These are phyloP conservation scores for Macrostomum lignano DNA, from an alignment of 1,140 invertebrate genomes.

Conservation along the genomic window DNA sequence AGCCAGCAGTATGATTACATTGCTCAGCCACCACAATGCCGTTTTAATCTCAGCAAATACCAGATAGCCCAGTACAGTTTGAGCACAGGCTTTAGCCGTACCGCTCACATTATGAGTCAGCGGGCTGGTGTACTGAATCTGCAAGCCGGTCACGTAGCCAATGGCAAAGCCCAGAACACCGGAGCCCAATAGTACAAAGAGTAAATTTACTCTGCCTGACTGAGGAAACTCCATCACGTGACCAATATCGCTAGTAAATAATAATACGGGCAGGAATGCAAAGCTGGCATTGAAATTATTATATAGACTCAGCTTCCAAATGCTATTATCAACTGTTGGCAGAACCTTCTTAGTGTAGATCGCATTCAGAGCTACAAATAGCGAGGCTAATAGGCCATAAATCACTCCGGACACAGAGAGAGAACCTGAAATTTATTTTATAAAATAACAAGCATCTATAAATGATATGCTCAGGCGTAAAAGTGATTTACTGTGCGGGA, in stretches of 20 bases:
- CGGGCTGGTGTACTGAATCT: slow-evolving; percentile 89
- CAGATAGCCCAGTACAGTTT: slow-evolving; percentile 74
- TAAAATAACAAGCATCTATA: no score
- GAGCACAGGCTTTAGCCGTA: slow-evolving; percentile 86
- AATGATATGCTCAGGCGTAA: background rate
- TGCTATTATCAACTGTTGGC: slow-evolving; percentile 47
- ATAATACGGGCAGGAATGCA: slow-evolving; percentile 61
- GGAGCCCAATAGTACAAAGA: slow-evolving; percentile 45
- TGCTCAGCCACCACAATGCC: slow-evolving; percentile 70
- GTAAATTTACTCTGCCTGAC: slow-evolving; percentile 12
- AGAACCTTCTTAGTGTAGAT: slow-evolving; percentile 71
- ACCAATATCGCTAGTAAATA: slow-evolving; percentile 48
- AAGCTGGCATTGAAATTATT: slow-evolving; percentile 77
- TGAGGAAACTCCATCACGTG: slow-evolving; percentile 39
- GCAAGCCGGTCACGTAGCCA: slow-evolving; percentile 71
- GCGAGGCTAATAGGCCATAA: slow-evolving; percentile 64
- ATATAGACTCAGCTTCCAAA: slow-evolving; percentile 51
- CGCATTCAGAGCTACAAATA: slow-evolving; percentile 69
- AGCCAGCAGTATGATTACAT: slow-evolving; percentile 54
- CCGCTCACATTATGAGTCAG: slow-evolving; percentile 95
- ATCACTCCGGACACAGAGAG: slow-evolving; percentile 59
- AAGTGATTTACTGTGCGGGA: background rate
- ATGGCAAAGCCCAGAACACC: slow-evolving; percentile 86
- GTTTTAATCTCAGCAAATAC: slow-evolving; percentile 59
- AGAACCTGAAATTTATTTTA: slow-evolving; percentile 35